Evolutionary conservation across 2,113 vertebrate genomes (phyloP), one percentile per base, ranked within the genome.

Genomic region (Pollimyrus isidori): DNA sequence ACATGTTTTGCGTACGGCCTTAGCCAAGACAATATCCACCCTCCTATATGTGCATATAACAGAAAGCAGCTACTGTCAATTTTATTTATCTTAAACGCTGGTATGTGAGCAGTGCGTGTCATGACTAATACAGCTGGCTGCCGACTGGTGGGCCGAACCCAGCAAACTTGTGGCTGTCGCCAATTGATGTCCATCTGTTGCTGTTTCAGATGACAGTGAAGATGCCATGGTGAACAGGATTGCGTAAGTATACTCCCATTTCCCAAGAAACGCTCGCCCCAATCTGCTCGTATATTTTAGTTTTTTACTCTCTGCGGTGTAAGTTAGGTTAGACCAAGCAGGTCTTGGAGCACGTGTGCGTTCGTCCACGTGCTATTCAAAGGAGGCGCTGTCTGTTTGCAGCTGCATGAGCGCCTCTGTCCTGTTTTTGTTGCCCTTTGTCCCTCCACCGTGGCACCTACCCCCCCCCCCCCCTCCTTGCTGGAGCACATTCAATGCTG

Each of bases 201-300:
- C 88, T 82, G 4, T 93, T 91, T 0, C 93, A 99, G 98, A 96
- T 93, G 97, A 99, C 26, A 94, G 96, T 0, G 98, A 99, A 95
- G 98, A 99, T 90, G 98, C 97, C 88, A 97, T 97, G 10, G 98
- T 98, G 95, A 98, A 99, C 95, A 98, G 97, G 94, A 99, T 99
- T 95, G 96, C 96, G 98, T 99, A 96, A 97, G 98, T 98, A 15
- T 48, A 23, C 26, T 48, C 4, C 23, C 0, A 83, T 23, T 83
- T 56, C 69, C 84, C 23, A 50, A 85, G 48, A 83, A 19, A 3
- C 39, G 1, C 15, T 1, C 9, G 7, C 26, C 19, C 3, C n/a
- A 30, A 7, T 52, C 15, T n/a, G 2, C 30, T 30, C 7, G 7
- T 46, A 50, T 30, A 49, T 83, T 48, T 65, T 42, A 26, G 7